Percentiles rank a stretch among this genome's conserved stretches.
These are phyloP conservation scores for Nothocercus julius DNA, from an alignment of 2,113 vertebrate species.

Conservation along the genomic window DNA sequence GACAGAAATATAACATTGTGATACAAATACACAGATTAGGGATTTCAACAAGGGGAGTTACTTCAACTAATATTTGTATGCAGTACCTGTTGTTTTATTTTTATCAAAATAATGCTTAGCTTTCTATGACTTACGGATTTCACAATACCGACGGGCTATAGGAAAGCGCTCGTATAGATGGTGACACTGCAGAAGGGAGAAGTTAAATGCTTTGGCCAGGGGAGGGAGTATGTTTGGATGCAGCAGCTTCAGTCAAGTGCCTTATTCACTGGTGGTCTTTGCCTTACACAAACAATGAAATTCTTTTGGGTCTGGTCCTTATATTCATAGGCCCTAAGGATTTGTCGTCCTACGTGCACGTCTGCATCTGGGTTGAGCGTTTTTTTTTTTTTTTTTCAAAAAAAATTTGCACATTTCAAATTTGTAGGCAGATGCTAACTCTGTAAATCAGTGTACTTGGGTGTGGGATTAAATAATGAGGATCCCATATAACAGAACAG, in stretches of 20 bases:
- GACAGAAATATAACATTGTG: neutral
- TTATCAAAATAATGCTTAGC: neutral
- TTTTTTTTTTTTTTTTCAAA: neutral
- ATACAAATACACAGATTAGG: neutral
- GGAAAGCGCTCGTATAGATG: neutral
- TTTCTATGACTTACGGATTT: neutral
- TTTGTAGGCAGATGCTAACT: neutral
- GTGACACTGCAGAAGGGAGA: neutral
- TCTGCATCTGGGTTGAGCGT: neutral
- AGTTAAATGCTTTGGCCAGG: slow-evolving; percentile 35
- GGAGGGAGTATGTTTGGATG: slow-evolving; percentile 40
- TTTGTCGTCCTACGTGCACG: neutral
- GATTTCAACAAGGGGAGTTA: neutral
- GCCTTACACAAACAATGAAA: neutral
- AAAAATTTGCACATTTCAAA: fast-evolving
- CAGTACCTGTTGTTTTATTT: neutral
- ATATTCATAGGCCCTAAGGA: neutral
- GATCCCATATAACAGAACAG: neutral
- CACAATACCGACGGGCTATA: neutral
- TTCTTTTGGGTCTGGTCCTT: neutral
- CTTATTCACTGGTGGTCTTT: neutral
- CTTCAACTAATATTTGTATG: neutral
- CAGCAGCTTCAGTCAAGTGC: neutral
- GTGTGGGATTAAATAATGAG: neutral
- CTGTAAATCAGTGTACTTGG: neutral